phyloP scores from a whole-genome alignment of 2,888 invertebrate genomes.

The Leptopterna dolabrata region DNA sequence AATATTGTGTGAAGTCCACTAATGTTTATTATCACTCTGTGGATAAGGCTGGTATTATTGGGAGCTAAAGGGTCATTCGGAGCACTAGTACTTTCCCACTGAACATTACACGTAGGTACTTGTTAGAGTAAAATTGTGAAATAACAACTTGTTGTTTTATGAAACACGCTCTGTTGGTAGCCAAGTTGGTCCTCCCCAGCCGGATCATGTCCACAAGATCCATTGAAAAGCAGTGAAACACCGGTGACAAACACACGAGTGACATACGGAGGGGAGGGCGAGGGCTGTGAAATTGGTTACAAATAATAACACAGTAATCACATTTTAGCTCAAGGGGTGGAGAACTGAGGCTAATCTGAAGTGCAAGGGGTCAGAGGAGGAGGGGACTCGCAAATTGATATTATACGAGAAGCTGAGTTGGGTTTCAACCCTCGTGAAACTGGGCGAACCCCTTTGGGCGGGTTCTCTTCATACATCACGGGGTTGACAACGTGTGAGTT shows the following conservation, averaged over 20 bases:
- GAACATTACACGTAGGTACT: too few relatives aligned
- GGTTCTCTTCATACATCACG: background rate
- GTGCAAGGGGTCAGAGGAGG: constrained; percentile 22
- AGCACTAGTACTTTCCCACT: too few relatives aligned
- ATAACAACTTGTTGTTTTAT: too few relatives aligned
- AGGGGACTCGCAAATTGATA: constrained; percentile 25
- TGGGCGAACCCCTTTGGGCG: background rate
- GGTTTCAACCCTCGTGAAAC: background rate
- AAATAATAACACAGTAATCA: constrained; percentile 42
- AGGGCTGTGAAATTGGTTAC: constrained; percentile 34
- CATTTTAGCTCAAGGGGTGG: constrained; percentile 15
- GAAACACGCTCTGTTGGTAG: too few relatives aligned
- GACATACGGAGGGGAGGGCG: background rate
- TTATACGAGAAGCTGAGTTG: background rate
- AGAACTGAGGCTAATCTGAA: constrained; percentile 30
- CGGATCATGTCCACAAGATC: too few relatives aligned
- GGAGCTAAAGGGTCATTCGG: too few relatives aligned
- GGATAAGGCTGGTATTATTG: too few relatives aligned
- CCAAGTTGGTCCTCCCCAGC: too few relatives aligned
- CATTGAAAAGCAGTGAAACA: too few relatives aligned
- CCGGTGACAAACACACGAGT: background rate
- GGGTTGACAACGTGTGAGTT: background rate
- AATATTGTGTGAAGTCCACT: too few relatives aligned
- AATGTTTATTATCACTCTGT: too few relatives aligned
- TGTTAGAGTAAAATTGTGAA: too few relatives aligned